A percentile compares a stretch with the other conserved stretches of the same genome.
These are phyloP conservation scores for Eupithecia insigniata DNA, from an alignment of 2,888 invertebrate species.

Conservation along the genomic window DNA sequence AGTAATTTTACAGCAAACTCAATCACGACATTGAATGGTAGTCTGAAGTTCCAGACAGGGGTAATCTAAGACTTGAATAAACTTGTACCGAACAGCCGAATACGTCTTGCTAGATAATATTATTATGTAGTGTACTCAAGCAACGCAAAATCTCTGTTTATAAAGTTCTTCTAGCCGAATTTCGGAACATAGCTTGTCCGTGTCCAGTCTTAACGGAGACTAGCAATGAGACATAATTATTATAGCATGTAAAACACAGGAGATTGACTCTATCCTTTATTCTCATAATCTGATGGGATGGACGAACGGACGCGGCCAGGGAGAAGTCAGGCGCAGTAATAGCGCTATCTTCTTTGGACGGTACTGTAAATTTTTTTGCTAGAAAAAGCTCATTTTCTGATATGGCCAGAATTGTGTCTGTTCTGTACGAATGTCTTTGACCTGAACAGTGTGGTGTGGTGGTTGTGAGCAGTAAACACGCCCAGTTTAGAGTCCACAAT, in stretches of 20 bases:
- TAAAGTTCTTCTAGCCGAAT: background rate
- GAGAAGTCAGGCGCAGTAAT: background rate
- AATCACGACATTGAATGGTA: background rate
- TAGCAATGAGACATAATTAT: background rate
- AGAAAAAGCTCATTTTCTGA: background rate
- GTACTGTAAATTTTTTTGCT: background rate
- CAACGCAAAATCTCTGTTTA: background rate
- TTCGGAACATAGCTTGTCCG: background rate
- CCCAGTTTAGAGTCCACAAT: constrained; percentile 60
- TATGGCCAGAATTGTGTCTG: background rate
- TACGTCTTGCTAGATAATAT: background rate
- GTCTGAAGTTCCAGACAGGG: background rate
- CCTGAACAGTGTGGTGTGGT: constrained; percentile 27
- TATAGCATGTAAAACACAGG: background rate
- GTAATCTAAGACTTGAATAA: background rate
- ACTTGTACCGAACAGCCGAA: background rate
- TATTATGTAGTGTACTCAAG: background rate
- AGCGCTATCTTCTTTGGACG: no score
- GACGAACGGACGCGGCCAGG: background rate
- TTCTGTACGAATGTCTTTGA: constrained; percentile 4
- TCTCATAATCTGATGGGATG: background rate
- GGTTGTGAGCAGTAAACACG: constrained; percentile 49
- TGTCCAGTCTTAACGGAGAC: background rate
- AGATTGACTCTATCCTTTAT: no score
- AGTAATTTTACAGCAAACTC: background rate